Evolutionary conservation across 2,113 vertebrate genomes (phyloP), one percentile per base, ranked within the genome.

Genomic region (Climacteris rufus): DNA sequence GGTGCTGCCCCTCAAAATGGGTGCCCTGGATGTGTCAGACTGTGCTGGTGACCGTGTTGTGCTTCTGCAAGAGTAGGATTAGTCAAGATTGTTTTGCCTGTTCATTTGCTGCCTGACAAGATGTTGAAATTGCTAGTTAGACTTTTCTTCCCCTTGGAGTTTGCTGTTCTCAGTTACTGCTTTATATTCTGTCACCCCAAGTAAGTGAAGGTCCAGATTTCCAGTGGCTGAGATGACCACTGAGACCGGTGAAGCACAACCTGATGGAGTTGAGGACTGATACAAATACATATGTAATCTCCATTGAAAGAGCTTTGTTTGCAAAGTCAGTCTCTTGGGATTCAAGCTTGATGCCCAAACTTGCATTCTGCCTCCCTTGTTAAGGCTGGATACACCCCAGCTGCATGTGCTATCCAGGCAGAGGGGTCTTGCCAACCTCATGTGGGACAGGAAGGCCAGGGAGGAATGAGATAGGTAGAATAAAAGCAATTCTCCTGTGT

Each of bases 211-310:
- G 19, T 80, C 60, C 42, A 40, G 31, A 39, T 74, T 52, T 68
- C 49, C 45, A 7, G 11, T 19, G 79, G 10, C 70, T 68, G 65
- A 70, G 35, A 4, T 40, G 39, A 11, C 19, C 35, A 28, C 31
- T 44, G 83, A n/a, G 57, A 54, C 8, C 0, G 0, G 30, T 30
- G 76, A 71, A 64, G 63, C 33, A 23, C 57, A 42, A 0, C 40
- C 17, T 45, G 64, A 8, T 59, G 33, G 23, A 66, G 35, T 7
- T 70, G 78, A 81, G 59, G 25, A 40, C 35, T 53, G 44, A 63
- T 25, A 13, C 0, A 37, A 69, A 72, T 39, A 6, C 2, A 0
- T 27, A 2, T 2, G 0, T 74, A 3, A 20, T 31, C 23, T 33
- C 56, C 27, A 7, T 13, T 76, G 44, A 31, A 83, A 82, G 17